Percentiles rank a stretch among this genome's conserved stretches.
These are phyloP conservation scores for Tenthredo livida DNA, from an alignment of 2,888 invertebrate species.

Conservation along the genomic window DNA sequence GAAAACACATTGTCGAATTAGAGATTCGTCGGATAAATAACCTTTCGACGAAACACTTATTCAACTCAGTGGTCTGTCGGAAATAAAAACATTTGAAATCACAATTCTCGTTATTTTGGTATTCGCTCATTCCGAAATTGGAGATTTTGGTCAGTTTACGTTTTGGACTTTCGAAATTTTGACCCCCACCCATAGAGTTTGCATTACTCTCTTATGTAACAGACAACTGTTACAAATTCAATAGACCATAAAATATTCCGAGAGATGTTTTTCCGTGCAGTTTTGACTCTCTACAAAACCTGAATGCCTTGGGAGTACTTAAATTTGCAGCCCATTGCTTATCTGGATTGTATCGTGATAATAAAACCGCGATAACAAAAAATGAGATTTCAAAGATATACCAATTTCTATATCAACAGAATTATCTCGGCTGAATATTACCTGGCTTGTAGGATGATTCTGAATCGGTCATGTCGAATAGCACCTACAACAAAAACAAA, in stretches of 20 bases:
- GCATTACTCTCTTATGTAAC: background rate
- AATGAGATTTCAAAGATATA: background rate
- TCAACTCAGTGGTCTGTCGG: no score
- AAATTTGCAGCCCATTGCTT: background rate
- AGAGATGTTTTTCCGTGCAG: background rate
- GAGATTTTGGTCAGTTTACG: no score
- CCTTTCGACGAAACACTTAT: no score
- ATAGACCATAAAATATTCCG: background rate
- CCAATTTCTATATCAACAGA: background rate
- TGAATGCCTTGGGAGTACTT: background rate
- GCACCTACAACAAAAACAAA: background rate
- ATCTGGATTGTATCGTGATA: background rate
- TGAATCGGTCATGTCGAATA: constrained; percentile 1
- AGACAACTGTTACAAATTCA: background rate
- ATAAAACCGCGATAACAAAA: background rate
- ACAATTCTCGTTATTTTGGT: no score
- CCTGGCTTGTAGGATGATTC: constrained; percentile 36
- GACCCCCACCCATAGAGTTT: no score
- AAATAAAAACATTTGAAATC: no score
- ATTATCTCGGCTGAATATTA: background rate
- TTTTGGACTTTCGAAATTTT: no score
- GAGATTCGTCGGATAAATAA: no score
- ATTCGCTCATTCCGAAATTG: no score
- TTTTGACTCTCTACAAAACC: background rate
- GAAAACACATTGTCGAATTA: no score